A percentile compares a stretch with the other conserved stretches of the same genome.
Conservation (phyloP, 2,888 invertebrate genomes). For the Cenopis cana region DNA sequence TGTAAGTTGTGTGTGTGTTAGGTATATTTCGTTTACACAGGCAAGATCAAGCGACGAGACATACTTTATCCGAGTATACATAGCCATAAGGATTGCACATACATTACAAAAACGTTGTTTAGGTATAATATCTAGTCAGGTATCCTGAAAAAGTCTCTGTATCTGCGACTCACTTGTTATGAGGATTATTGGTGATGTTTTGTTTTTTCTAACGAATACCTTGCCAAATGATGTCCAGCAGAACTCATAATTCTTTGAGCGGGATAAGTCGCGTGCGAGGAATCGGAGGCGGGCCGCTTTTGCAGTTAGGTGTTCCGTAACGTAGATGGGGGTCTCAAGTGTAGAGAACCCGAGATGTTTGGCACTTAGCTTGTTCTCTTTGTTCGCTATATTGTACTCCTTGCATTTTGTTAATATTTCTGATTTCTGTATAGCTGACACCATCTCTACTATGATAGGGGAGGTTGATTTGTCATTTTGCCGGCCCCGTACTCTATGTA, state of each 20-base stretch:
- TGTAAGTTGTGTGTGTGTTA: background rate
- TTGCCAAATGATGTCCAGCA: conserved; percentile 48
- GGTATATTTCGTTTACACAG: background rate
- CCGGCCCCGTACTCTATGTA: too few relatives aligned
- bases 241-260: conserved; percentile 45
- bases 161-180: conserved; percentile 44
- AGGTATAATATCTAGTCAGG: background rate
- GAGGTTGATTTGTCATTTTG: too few relatives aligned
- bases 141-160: conserved; percentile 27
- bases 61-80: background rate
- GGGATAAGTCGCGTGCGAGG: conserved; percentile 46
- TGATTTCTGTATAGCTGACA: too few relatives aligned
- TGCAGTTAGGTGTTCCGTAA: conserved; percentile 48
- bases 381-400: too few relatives aligned
- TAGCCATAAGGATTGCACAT: background rate
- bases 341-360: too few relatives aligned
- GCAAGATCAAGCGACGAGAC: background rate
- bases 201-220: conserved; percentile 46
- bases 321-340: conserved; percentile 44
- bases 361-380: too few relatives aligned
- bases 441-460: too few relatives aligned
- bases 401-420: too few relatives aligned
- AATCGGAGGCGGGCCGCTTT: conserved; percentile 47
- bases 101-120: background rate
- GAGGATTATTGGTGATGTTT: conserved; percentile 43